Evolutionary conservation across 2,113 vertebrate species (phyloP), one percentile per base, ranked within the genome.

Genomic region (Cricetomys ansorgei): DNA sequence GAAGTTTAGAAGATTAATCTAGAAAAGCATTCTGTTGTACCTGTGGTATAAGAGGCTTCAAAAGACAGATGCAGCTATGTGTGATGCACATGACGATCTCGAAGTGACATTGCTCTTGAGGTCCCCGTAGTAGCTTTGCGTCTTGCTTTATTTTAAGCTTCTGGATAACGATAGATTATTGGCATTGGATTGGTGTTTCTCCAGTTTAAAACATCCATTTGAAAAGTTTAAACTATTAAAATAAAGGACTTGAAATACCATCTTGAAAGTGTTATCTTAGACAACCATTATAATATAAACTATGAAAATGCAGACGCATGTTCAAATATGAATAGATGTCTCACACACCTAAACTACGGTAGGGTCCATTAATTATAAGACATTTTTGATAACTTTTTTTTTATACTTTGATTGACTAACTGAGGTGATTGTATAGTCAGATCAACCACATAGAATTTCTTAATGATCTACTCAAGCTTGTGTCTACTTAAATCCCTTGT

Each of bases 121-220:
- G 73, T 79, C 89, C 19, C 27, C 45, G 50, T 1, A 62, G 31
- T 88, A 34, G 45, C 59, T 86, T 43, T 59, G n/a, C 72, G 67
- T 88, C 69, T 77, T 57, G 62, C 92, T 91, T 57, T 73, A 89
- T 96, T 98, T 98, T 93, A 80, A 55, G 96, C 43, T 93, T 76
- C 90, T 97, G 86, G 94, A 16, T 31, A 93, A 69, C 27, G 73
- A 73, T 48, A 55, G 72, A n/a, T 55, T 96, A 50, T 96, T 79
- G 94, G 21, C 27, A 25, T 10, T 91, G 85, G 92, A 96, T 96
- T 37, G 1, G 27, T 73, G 43, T 88, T 25, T 65, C 94, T 84
- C 53, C 10, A 57, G 40, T 86, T 85, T 65, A n/a, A 88, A 79
- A 29, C 76, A 70, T 83, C 55, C 64, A 77, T 86, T 92, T 69